Evolutionary conservation across 2,113 vertebrate genomes (phyloP).

Genomic region (Melozone crissalis): DNA sequence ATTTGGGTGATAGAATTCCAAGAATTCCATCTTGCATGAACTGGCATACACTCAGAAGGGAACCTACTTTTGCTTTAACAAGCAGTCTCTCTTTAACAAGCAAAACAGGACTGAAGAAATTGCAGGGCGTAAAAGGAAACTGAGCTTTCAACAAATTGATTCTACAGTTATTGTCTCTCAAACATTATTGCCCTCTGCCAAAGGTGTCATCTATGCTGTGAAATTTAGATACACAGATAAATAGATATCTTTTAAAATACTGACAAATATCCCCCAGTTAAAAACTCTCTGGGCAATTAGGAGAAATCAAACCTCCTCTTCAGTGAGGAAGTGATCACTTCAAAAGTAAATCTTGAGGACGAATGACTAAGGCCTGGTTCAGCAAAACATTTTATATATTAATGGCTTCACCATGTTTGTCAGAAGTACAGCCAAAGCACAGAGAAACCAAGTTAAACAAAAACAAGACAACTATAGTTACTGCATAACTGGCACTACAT

Average conservation of each 20-base stretch:
- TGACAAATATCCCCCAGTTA: not conserved
- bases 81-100: not conserved
- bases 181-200: not conserved
- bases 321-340: not conserved
- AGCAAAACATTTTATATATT: not conserved
- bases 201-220: not conserved
- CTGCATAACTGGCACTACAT: not conserved
- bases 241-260: not conserved
- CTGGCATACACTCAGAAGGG: not conserved
- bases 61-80: not conserved
- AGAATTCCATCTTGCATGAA: not conserved
- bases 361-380: not conserved
- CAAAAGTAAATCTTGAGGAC: not conserved
- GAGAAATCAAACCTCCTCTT: not conserved
- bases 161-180: not conserved
- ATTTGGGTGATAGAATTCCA: not conserved
- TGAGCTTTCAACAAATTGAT: not conserved
- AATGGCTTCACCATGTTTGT: not conserved
- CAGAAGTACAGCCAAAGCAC: not conserved
- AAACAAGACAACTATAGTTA: not conserved
- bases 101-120: not conserved
- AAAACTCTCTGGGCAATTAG: not conserved
- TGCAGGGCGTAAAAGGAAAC: fast-evolving
- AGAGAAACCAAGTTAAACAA: not conserved
- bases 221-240: not conserved